phyloP scores from a whole-genome alignment of 2,888 invertebrate genomes.

The Cerastoderma edule region DNA sequence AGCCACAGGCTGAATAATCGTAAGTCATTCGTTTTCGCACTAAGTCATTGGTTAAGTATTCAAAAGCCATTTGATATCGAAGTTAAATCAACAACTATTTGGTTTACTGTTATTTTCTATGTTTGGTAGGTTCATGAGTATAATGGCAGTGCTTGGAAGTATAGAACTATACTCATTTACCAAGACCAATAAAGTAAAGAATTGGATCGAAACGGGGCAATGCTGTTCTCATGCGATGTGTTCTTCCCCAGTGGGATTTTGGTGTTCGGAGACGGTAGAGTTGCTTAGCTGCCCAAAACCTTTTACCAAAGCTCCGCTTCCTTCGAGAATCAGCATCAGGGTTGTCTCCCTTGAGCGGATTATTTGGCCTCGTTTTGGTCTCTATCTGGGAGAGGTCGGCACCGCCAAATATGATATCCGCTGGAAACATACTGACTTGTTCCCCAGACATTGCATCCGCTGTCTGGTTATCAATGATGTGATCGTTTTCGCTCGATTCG shows the following conservation, averaged over 20 bases:
- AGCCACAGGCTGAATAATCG: no score
- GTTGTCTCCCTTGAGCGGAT: no score
- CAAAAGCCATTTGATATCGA: no score
- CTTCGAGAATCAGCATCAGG: no score
- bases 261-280: slow-evolving; percentile 6
- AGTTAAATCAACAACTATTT: no score
- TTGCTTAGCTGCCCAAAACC: slow-evolving; percentile 4
- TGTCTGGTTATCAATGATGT: background rate
- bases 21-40: no score
- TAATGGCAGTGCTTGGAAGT: no score
- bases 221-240: slow-evolving; percentile 1
- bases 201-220: slow-evolving; percentile 14
- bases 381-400: background rate
- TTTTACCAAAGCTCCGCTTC: background rate
- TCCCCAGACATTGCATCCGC: background rate
- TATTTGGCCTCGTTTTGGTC: no score
- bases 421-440: background rate
- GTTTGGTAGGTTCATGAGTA: no score
- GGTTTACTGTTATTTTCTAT: no score
- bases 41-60: no score
- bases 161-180: background rate
- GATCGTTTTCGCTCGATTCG: background rate
- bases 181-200: slow-evolving; percentile 8
- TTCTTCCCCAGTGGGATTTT: background rate
- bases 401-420: background rate